These are phyloP conservation scores for Acleris cristana DNA, from an alignment of 2,888 invertebrate genomes.

Conservation along the genomic window DNA sequence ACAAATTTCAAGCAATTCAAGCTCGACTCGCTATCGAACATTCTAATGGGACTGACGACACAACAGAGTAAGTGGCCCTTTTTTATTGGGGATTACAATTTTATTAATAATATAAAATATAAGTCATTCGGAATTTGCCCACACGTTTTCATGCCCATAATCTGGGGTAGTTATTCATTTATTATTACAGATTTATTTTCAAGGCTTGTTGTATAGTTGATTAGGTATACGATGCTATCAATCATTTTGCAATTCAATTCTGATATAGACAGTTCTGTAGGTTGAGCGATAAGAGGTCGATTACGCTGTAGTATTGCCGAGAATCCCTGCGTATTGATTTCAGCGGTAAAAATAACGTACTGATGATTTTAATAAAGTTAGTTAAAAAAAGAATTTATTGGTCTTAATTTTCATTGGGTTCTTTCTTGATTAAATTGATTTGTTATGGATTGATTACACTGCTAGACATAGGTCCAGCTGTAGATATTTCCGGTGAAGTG, in stretches of 20 bases:
- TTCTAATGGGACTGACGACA: constrained; percentile 66
- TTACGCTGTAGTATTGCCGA: constrained; percentile 47
- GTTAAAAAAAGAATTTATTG: too few species aligned
- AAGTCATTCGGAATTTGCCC: too few species aligned
- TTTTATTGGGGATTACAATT: constrained; percentile 8
- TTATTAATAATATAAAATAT: constrained; percentile 5
- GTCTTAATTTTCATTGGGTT: too few species aligned
- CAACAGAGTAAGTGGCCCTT: constrained; percentile 65
- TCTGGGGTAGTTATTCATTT: too few species aligned
- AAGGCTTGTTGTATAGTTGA: constrained; percentile 9
- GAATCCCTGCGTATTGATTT: background rate
- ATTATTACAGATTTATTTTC: too few species aligned
- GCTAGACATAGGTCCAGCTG: too few species aligned
- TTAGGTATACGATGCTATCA: constrained; percentile 10
- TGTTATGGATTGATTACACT: too few species aligned
- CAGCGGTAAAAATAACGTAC: background rate
- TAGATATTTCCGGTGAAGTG: too few species aligned
- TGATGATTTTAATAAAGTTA: background rate
- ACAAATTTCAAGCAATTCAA: constrained; percentile 73
- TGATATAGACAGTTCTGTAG: constrained; percentile 54
- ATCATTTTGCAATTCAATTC: constrained; percentile 57
- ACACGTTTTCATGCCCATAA: too few species aligned
- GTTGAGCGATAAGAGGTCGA: constrained; percentile 64
- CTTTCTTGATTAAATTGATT: too few species aligned
- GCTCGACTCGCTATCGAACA: constrained; percentile 77